phyloP scores from a whole-genome alignment of 2,888 invertebrate genomes.

The Orthosia gracilis region DNA sequence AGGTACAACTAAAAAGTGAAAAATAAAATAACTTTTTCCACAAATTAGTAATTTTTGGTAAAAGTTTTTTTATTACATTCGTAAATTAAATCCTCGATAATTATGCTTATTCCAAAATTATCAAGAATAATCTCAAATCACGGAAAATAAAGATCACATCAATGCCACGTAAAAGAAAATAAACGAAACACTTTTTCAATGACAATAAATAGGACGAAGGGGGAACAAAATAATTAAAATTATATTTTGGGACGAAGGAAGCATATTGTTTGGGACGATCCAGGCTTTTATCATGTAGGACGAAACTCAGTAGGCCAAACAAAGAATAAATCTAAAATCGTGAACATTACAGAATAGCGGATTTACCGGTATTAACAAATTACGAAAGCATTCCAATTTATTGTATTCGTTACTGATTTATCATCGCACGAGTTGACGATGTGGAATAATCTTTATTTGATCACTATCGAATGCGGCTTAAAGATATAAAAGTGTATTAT shows the following conservation, averaged over 20 bases:
- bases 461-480: conserved; percentile 40
- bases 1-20: too few relatives aligned
- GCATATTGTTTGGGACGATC: too few relatives aligned
- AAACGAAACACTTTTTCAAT: background rate
- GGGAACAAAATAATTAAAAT: too few relatives aligned
- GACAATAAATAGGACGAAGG: too few relatives aligned
- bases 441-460: conserved; percentile 55
- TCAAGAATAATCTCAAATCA: background rate
- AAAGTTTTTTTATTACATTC: too few relatives aligned
- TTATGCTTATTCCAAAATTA: background rate
- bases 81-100: background rate
- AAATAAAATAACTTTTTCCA: too few relatives aligned
- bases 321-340: too few relatives aligned
- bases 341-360: background rate
- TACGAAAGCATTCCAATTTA: conserved; percentile 14
- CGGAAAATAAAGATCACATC: background rate
- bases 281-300: too few relatives aligned
- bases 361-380: conserved; percentile 19
- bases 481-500: conserved; percentile 43
- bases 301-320: too few relatives aligned
- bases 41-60: too few relatives aligned
- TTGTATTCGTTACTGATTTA: conserved; percentile 30
- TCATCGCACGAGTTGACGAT: conserved; percentile 23
- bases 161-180: too few relatives aligned
- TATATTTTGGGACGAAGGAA: too few relatives aligned